A percentile compares a stretch with the other conserved stretches of the same genome.
Conservation (phyloP, 2,113 vertebrate genomes). For the Callithrix jacchus region DNA sequence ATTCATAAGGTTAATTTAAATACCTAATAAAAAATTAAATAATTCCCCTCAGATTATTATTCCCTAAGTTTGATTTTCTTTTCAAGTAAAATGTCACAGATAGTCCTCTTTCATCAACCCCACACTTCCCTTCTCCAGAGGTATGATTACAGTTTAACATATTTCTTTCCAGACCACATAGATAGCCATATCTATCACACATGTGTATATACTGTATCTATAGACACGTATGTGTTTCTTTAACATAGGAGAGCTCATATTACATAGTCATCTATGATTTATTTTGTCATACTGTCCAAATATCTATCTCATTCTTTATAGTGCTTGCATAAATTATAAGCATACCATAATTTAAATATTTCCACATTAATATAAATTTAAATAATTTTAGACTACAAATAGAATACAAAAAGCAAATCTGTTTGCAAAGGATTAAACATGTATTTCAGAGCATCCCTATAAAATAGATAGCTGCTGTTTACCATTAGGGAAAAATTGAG, state of each 20-base stretch:
- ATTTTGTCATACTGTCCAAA: conserved; percentile 29
- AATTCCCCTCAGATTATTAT: not conserved
- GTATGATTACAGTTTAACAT: not conserved
- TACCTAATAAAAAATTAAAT: conserved; percentile 52
- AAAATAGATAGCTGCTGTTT: conserved; percentile 63
- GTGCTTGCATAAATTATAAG: conserved; percentile 15
- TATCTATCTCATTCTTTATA: conserved; percentile 47
- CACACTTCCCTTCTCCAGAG: not conserved
- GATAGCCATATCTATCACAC: not conserved
- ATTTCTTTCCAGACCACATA: not conserved
- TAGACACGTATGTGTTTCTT: not conserved
- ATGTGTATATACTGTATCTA: not conserved
- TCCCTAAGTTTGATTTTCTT: conserved; percentile 31
- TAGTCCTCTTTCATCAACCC: not conserved
- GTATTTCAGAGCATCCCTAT: conserved; percentile 18
- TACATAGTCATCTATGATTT: conserved; percentile 14
- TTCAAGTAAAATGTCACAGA: conserved; percentile 45
- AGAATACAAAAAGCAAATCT: conserved; percentile 33
- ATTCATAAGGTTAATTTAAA: conserved; percentile 64
- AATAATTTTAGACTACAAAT: conserved; percentile 53
- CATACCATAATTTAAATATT: conserved; percentile 41
- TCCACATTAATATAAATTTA: conserved; percentile 5
- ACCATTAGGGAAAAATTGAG: conserved; percentile 27
- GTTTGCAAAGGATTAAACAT: conserved; percentile 53
- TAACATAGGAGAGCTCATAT: not conserved